These are phyloP conservation scores for Trachymyrmex cornetzi DNA, from an alignment of 1,140 invertebrate species.

Conservation along the genomic window DNA sequence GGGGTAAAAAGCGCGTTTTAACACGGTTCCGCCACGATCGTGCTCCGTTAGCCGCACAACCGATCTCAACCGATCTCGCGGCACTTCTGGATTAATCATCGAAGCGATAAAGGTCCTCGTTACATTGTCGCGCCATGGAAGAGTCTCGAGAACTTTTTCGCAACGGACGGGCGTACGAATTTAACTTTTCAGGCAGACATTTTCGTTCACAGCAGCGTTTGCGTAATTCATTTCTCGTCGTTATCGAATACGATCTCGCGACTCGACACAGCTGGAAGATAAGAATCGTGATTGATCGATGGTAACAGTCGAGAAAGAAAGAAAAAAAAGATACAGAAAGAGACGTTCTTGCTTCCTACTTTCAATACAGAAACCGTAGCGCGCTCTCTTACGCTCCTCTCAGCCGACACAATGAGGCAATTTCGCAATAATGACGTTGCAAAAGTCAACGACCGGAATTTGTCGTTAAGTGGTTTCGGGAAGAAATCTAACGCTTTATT, in stretches of 20 bases:
- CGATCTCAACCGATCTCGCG: constrained; percentile 41
- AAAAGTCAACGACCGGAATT: constrained; percentile 55
- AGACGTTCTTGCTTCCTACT: constrained; percentile 25
- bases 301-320: not conserved
- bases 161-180: constrained; percentile 1
- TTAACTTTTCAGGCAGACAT: constrained; percentile 25
- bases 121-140: constrained; percentile 38
- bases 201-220: constrained; percentile 15
- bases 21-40: constrained; percentile 49
- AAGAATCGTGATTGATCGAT: constrained; percentile 63
- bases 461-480: constrained; percentile 60
- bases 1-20: constrained; percentile 74
- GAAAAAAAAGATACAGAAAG: constrained; percentile 2
- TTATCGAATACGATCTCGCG: constrained; percentile 56
- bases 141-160: not conserved
- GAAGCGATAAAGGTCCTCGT: constrained; percentile 14
- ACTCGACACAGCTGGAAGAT: constrained; percentile 53
- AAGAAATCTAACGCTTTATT: constrained; percentile 60
- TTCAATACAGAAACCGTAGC: constrained; percentile 50
- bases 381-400: constrained; percentile 14
- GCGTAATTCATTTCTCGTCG: constrained; percentile 55
- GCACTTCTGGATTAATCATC: constrained; percentile 59
- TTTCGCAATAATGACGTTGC: constrained; percentile 64
- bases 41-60: constrained; percentile 49
- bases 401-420: constrained; percentile 55